These are phyloP conservation scores for Planococcus citri DNA, from an alignment of 1,140 invertebrate species.

Conservation along the genomic window DNA sequence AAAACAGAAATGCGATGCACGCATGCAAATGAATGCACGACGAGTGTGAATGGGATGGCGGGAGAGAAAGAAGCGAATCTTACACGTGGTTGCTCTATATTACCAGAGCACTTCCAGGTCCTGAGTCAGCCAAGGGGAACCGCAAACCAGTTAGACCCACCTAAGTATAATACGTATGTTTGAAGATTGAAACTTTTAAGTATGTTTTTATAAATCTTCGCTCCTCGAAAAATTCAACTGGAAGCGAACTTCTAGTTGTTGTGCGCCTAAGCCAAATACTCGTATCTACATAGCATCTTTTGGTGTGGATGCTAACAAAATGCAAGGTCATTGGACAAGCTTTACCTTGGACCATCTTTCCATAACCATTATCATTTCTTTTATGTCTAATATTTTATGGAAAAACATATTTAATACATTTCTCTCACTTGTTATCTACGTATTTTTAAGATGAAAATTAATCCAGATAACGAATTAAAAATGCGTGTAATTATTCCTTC, in stretches of 20 bases:
- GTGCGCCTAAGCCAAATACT: no score
- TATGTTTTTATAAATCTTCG: neutral
- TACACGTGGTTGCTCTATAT: constrained; percentile 11
- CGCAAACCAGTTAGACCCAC: constrained; percentile 10
- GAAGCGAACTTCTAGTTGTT: no score
- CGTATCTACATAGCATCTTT: neutral
- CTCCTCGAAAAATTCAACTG: neutral
- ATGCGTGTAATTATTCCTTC: no score
- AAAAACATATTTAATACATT: no score
- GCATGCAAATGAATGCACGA: neutral
- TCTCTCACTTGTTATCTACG: no score
- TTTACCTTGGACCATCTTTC: no score
- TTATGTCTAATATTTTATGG: no score
- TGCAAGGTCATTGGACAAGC: neutral
- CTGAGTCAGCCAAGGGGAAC: neutral
- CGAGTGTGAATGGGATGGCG: neutral
- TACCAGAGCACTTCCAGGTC: neutral
- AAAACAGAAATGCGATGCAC: constrained; percentile 1
- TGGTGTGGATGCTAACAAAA: neutral
- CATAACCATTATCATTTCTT: no score
- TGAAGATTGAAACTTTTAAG: constrained; percentile 2
- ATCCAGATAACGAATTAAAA: no score
- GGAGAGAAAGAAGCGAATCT: neutral
- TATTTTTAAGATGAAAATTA: no score
- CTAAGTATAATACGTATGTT: constrained; percentile 2